These are phyloP conservation scores for Trissolcus basalis DNA, from an alignment of 1,140 invertebrate species.

Conservation along the genomic window DNA sequence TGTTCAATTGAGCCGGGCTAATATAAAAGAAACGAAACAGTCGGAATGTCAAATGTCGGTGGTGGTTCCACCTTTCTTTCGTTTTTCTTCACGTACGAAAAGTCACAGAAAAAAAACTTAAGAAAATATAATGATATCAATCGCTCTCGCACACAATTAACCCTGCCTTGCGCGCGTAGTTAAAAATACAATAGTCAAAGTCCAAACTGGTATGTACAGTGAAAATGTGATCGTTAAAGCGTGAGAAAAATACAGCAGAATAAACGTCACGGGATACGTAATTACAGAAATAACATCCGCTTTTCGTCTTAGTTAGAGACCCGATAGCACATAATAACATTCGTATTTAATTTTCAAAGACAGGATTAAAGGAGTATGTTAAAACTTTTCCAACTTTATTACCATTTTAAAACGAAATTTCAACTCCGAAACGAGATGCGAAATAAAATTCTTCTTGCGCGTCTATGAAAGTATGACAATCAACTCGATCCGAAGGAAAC, in stretches of 20 bases:
- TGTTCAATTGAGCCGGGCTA: slow-evolving; percentile 9
- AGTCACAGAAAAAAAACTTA: slow-evolving; percentile 5
- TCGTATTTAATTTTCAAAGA: slow-evolving; percentile 12
- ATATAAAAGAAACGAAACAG: neutral
- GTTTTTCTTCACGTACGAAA: slow-evolving; percentile 2
- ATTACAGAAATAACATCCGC: slow-evolving; percentile 13
- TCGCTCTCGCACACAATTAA: slow-evolving; percentile 15
- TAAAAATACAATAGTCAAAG: slow-evolving; percentile 31
- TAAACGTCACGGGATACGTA: neutral
- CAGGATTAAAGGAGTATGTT: slow-evolving; percentile 10
- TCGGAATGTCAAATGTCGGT: slow-evolving; percentile 17
- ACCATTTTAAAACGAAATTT: slow-evolving; percentile 7
- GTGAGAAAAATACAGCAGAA: slow-evolving; percentile 5
- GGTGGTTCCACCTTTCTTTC: slow-evolving; percentile 12
- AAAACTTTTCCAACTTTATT: slow-evolving; percentile 12
- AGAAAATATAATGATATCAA: slow-evolving; percentile 13
- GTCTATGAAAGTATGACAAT: slow-evolving; percentile 28
- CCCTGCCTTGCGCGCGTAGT: slow-evolving; percentile 4
- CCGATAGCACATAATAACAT: slow-evolving; percentile 14
- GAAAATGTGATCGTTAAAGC: slow-evolving; percentile 10
- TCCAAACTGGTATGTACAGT: slow-evolving; percentile 24
- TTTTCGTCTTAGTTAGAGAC: neutral
- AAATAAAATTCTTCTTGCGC: slow-evolving; percentile 25
- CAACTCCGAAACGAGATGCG: slow-evolving; percentile 3
- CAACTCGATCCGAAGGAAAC: slow-evolving; percentile 17